phyloP scores from a whole-genome alignment of 2,113 vertebrate genomes.

The Condylura cristata region DNA sequence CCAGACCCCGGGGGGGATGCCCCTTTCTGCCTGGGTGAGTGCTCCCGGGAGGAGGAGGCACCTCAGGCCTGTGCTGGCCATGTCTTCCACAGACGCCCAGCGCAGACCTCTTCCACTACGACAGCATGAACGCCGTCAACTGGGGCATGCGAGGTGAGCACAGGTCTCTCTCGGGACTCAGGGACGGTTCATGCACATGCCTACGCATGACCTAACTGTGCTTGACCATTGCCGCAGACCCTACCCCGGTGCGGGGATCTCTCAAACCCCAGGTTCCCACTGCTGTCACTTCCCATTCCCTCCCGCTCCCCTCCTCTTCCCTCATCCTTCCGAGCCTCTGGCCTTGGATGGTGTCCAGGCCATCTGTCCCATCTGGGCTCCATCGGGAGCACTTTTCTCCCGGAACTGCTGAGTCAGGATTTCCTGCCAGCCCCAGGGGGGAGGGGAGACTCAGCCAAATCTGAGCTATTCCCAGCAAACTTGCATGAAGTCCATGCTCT shows the following conservation, averaged over 20 bases:
- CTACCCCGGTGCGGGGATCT: neutral
- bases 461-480: neutral
- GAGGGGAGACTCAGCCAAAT: constrained; percentile 33
- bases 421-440: neutral
- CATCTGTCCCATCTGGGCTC: constrained; percentile 47
- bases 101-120: constrained; percentile 96
- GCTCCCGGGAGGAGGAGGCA: neutral
- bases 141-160: constrained; percentile 96
- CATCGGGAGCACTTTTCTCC: neutral
- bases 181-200: neutral
- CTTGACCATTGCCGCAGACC: neutral
- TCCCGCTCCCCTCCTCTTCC: neutral
- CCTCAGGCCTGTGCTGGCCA: neutral
- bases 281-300: constrained; percentile 11
- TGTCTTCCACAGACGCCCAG: constrained; percentile 87
- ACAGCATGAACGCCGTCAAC: constrained; percentile 94
- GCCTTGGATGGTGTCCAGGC: constrained; percentile 52
- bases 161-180: neutral
- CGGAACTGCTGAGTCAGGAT: neutral
- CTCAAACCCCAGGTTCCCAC: neutral
- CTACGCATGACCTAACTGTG: neutral
- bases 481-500: neutral
- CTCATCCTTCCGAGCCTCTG: neutral
- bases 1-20: no score
- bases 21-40: neutral